Conservation (phyloP, 2,888 invertebrate genomes). For the Anorthoa munda region DNA sequence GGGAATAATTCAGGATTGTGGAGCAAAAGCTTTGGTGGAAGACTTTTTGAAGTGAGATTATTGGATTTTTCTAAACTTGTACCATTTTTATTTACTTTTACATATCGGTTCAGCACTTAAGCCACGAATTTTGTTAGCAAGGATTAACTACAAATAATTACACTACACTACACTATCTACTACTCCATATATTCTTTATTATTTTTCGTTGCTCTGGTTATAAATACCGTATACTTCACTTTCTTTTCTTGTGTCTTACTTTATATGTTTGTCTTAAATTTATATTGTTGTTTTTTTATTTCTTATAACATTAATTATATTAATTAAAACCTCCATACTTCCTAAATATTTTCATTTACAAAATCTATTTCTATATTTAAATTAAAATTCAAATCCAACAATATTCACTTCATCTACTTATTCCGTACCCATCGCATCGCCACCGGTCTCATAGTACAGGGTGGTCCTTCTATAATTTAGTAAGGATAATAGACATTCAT, state of each 20-base stretch:
- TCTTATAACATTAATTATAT: not conserved
- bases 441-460: slow-evolving; percentile 70
- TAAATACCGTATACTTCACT: no score
- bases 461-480: slow-evolving; percentile 75
- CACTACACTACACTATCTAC: not conserved
- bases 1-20: slow-evolving; percentile 48
- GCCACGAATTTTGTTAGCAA: not conserved
- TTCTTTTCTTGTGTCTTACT: no score
- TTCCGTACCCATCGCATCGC: slow-evolving; percentile 32
- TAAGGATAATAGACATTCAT: slow-evolving; percentile 85
- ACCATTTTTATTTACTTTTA: not conserved
- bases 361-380: not conserved
- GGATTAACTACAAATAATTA: not conserved
- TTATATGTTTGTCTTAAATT: not conserved
- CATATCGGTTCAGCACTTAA: not conserved
- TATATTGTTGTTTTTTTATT: not conserved
- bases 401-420: not conserved
- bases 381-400: not conserved
- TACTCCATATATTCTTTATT: not conserved
- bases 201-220: not conserved
- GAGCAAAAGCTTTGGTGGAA: slow-evolving; percentile 17
- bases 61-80: not conserved
- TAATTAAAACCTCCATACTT: not conserved
- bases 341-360: not conserved
- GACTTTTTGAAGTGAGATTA: slow-evolving; percentile 7